Evolutionary conservation across 2,797 vertebrate genomes (phyloP).

Genomic region (Sarcophilus harrisii): DNA sequence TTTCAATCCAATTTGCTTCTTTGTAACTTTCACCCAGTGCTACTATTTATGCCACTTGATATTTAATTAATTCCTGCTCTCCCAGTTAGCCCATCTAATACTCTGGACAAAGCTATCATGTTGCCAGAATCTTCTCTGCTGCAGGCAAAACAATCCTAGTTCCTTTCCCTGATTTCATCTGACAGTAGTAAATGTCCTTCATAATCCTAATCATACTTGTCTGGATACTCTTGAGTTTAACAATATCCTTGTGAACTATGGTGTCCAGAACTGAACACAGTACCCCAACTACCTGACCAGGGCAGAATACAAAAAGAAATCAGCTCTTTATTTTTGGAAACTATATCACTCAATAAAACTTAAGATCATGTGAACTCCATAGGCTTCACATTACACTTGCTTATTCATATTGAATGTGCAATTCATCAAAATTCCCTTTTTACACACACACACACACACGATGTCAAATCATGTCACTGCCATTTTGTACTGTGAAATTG

Average conservation of each 20-base stretch:
- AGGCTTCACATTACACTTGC: not conserved
- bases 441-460: not conserved
- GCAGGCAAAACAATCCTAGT: not conserved
- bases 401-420: not conserved
- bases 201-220: not conserved
- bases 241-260: not conserved
- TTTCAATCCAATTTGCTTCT: not conserved
- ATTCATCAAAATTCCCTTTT: not conserved
- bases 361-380: not conserved
- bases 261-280: not conserved
- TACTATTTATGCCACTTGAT: not conserved
- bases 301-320: not conserved
- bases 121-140: not conserved
- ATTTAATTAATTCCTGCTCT: not conserved
- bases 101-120: not conserved
- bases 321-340: not conserved
- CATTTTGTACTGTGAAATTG: not conserved
- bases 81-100: not conserved
- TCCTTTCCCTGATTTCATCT: not conserved
- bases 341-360: not conserved
- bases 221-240: not conserved
- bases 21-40: not conserved
- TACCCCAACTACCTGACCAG: not conserved
- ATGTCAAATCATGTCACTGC: not conserved
- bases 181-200: not conserved